Evolutionary conservation across 2,797 vertebrate genomes (phyloP).

Genomic region (Sparidentex hasta): DNA sequence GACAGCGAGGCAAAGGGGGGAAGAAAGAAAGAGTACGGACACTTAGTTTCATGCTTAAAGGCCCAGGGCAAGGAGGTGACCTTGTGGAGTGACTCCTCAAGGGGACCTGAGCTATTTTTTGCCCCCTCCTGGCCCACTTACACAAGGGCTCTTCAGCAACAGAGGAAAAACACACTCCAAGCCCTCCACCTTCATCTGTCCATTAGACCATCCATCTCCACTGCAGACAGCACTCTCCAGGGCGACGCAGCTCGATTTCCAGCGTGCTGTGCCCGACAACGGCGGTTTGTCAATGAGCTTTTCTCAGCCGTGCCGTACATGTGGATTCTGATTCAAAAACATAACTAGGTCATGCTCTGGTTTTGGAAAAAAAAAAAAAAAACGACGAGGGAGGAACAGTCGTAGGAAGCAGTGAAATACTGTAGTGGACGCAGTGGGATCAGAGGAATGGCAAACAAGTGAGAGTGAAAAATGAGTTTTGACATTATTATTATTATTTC

Average conservation of each 20-base stretch:
- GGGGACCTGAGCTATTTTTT: slow-evolving; percentile 80
- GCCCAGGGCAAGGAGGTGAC: slow-evolving; percentile 78
- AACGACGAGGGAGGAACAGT: slow-evolving; percentile 28
- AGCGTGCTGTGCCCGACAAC: slow-evolving; percentile 51
- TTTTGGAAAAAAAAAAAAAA: slow-evolving; percentile 17
- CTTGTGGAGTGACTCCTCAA: slow-evolving; percentile 80
- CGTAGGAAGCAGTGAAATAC: slow-evolving; percentile 42
- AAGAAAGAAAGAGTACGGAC: slow-evolving; percentile 44
- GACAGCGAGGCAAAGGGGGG: slow-evolving; percentile 16
- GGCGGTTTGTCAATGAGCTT: slow-evolving; percentile 48
- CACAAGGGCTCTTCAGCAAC: slow-evolving; percentile 66
- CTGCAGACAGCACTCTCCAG: slow-evolving; percentile 57
- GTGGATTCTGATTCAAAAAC: slow-evolving; percentile 71
- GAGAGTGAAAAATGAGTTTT: slow-evolving; percentile 40
- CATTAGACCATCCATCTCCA: slow-evolving; percentile 78
- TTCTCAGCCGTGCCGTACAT: slow-evolving; percentile 57
- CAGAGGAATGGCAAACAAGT: slow-evolving; percentile 40
- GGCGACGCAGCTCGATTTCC: slow-evolving; percentile 59
- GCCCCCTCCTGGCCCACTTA: slow-evolving; percentile 77
- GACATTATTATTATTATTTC: slow-evolving; percentile 44
- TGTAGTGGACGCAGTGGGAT: slow-evolving; percentile 28
- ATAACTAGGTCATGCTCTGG: slow-evolving; percentile 70
- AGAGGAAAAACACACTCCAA: slow-evolving; percentile 68
- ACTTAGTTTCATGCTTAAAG: slow-evolving; percentile 67
- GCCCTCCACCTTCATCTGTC: slow-evolving; percentile 62